Conservation (phyloP, 2,113 vertebrate species). For the Suncus etruscus region DNA sequence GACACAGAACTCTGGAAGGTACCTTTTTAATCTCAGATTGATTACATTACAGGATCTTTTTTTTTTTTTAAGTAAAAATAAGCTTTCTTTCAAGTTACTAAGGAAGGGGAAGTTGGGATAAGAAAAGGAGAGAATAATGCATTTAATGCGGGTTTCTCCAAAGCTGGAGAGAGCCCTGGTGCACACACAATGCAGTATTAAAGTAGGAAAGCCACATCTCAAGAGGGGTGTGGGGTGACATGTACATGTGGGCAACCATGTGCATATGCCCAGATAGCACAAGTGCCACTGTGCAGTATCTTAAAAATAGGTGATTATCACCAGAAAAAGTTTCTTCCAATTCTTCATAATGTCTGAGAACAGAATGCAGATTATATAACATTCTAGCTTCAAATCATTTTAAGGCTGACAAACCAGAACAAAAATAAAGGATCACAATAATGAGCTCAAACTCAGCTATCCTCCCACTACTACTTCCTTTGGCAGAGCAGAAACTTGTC, state of each 20-base stretch:
- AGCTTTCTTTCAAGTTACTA: too few species aligned
- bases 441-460: background rate
- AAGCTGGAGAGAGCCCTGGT: too few species aligned
- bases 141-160: too few species aligned
- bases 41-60: too few species aligned
- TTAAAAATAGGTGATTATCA: background rate
- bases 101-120: too few species aligned
- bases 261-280: too few species aligned
- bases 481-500: background rate
- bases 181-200: too few species aligned
- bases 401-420: background rate
- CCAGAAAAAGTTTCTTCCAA: background rate
- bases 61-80: too few species aligned
- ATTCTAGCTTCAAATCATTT: background rate
- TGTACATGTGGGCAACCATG: too few species aligned
- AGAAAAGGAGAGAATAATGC: too few species aligned
- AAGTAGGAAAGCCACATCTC: too few species aligned
- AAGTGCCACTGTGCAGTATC: background rate
- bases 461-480: background rate
- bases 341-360: background rate
- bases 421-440: background rate
- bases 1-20: slow-evolving; percentile 11
- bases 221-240: too few species aligned
- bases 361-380: slow-evolving; percentile 1
- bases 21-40: slow-evolving; percentile 19